phyloP scores from a whole-genome alignment of 53 echinoderm and acorn worm species.

The Paracentrotus lividus region DNA sequence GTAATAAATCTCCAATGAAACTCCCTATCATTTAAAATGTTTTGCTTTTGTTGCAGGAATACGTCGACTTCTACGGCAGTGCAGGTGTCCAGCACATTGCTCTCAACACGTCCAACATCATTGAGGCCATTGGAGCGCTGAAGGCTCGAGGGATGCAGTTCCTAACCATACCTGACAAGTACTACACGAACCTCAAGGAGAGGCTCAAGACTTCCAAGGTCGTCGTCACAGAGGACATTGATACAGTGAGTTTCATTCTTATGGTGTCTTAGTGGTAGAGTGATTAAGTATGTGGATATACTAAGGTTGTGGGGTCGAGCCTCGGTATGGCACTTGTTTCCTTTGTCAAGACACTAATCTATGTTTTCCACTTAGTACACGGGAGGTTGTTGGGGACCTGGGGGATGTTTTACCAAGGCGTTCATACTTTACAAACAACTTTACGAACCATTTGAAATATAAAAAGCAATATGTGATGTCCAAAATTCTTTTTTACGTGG shows the following conservation, averaged over 20 bases:
- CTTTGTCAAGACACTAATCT: no score
- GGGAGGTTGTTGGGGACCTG: no score
- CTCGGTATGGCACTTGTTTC: no score
- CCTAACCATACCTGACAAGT: conserved; percentile 83
- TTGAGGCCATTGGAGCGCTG: conserved; percentile 75
- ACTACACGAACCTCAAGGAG: conserved; percentile 85
- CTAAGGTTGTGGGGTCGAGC: no score
- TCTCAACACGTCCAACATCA: conserved; percentile 87
- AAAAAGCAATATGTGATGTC: no score
- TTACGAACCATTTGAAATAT: no score
- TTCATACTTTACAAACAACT: no score
- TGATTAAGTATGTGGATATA: no score
- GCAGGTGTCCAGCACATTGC: conserved; percentile 98
- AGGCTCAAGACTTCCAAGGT: conserved; percentile 84
- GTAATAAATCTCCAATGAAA: background rate
- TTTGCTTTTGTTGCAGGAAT: conserved; percentile 78
- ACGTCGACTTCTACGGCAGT: conserved; percentile 89
- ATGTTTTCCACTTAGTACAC: no score
- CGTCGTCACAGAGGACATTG: conserved; percentile 81
- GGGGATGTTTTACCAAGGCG: no score
- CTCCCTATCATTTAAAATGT: background rate
- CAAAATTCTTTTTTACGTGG: no score
- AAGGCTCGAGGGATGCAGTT: conserved; percentile 88
- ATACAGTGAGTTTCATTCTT: conserved; percentile 60
- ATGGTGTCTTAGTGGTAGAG: background rate